A percentile compares a stretch with the other conserved stretches of the same genome.
phyloP scores from a whole-genome alignment of 2,797 vertebrate genomes.

The Syngnathus rostellatus region DNA sequence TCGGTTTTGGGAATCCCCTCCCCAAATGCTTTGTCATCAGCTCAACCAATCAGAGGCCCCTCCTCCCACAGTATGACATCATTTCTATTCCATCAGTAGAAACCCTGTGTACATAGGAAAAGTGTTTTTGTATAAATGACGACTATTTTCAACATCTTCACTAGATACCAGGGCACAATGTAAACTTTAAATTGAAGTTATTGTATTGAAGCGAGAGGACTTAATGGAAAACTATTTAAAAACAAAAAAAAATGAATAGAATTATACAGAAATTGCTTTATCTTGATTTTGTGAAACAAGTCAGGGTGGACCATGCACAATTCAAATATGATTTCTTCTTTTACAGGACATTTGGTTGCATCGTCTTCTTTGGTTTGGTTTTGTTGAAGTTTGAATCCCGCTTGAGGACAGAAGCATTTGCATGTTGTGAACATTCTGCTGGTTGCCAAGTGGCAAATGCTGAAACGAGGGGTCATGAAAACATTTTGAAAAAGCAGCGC shows the following conservation, averaged over 20 bases:
- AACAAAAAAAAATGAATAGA: conserved; percentile 60
- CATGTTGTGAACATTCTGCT: conserved; percentile 89
- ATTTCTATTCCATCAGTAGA: conserved; percentile 79
- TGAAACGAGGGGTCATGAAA: conserved; percentile 59
- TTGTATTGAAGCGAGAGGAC: conserved; percentile 71
- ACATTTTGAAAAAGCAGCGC: conserved; percentile 59
- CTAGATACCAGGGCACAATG: conserved; percentile 89
- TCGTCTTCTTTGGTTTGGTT: conserved; percentile 35
- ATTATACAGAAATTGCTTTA: conserved; percentile 64
- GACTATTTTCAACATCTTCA: conserved; percentile 99
- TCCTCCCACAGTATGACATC: conserved; percentile 51
- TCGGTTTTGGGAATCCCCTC: no score
- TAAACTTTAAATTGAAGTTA: conserved; percentile 77
- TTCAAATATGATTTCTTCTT: conserved; percentile 49
- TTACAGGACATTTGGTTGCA: conserved; percentile 50
- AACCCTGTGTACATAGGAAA: conserved; percentile 86
- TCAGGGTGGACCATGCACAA: conserved; percentile 61
- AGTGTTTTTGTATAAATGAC: conserved; percentile 98
- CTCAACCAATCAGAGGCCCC: conserved; percentile 47
- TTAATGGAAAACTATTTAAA: conserved; percentile 49
- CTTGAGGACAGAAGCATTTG: conserved; percentile 75
- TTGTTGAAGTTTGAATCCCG: conserved; percentile 30
- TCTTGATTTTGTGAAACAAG: conserved; percentile 61
- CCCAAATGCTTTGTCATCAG: conserved; percentile 37
- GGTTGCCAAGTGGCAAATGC: conserved; percentile 72